These are phyloP conservation scores for Hyles euphorbiae DNA, from an alignment of 1,140 invertebrate species.

Conservation along the genomic window DNA sequence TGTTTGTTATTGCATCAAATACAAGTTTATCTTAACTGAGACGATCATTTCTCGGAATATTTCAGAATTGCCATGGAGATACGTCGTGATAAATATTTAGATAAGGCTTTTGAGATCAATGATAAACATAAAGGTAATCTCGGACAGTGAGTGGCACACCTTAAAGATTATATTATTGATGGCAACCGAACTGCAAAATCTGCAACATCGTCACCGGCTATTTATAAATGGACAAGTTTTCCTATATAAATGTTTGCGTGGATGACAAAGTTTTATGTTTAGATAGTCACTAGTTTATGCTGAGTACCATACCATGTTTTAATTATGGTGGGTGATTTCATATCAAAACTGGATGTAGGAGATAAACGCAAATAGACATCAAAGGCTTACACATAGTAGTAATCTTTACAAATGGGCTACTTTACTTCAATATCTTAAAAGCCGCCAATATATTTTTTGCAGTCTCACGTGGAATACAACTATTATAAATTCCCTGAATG, in stretches of 20 bases:
- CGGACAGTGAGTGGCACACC: conserved; percentile 30
- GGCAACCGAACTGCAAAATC: conserved; percentile 25
- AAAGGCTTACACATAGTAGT: too few species aligned
- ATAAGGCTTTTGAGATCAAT: conserved; percentile 18
- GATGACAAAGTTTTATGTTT: conserved; percentile 10
- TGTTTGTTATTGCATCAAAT: background rate
- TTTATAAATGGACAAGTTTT: conserved; percentile 37
- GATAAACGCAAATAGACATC: too few species aligned
- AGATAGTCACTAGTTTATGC: background rate
- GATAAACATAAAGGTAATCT: conserved; percentile 20
- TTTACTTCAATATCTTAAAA: too few species aligned
- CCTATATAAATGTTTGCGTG: conserved; percentile 8
- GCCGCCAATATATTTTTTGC: too few species aligned
- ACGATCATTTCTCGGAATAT: conserved; percentile 23
- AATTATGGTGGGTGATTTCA: too few species aligned
- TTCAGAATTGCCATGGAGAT: conserved; percentile 22
- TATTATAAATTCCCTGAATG: too few species aligned
- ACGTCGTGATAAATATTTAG: conserved; percentile 16
- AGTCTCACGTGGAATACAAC: too few species aligned
- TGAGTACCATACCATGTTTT: too few species aligned
- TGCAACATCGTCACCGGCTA: conserved; percentile 30
- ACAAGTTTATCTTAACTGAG: conserved; percentile 1
- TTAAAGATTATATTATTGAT: conserved; percentile 32
- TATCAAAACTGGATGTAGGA: too few species aligned
- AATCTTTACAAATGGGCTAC: too few species aligned